Evolutionary conservation across 1,140 invertebrate species (phyloP).

Genomic region (Gryon sp.): DNA sequence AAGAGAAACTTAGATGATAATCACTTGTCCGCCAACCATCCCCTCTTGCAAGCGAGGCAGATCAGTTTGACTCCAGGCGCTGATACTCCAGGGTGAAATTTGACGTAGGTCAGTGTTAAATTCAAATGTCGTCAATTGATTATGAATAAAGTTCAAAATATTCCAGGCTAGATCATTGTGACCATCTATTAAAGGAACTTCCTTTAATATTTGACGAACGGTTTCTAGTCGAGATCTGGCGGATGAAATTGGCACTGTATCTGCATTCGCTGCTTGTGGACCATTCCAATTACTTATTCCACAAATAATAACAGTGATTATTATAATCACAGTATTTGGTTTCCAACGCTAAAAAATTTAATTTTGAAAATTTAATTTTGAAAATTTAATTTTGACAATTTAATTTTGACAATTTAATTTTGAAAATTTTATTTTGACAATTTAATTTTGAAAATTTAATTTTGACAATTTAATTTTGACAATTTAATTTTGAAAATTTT

Average conservation of each 20-base stretch:
- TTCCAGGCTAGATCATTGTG: slow-evolving; percentile 94
- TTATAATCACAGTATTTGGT: slow-evolving; percentile 26
- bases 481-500: too few species aligned
- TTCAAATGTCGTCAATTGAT: slow-evolving; percentile 86
- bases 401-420: too few species aligned
- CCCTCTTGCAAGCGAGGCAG: slow-evolving; percentile 85
- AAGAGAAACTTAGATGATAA: background rate
- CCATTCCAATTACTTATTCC: slow-evolving; percentile 65
- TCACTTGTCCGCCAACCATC: slow-evolving; percentile 88
- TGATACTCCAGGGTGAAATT: slow-evolving; percentile 87
- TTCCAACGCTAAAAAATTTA: slow-evolving; percentile 44
- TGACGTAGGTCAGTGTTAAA: slow-evolving; percentile 85
- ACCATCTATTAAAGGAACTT: slow-evolving; percentile 82
- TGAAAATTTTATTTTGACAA: too few species aligned
- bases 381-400: too few species aligned
- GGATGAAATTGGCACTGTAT: slow-evolving; percentile 67
- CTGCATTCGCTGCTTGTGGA: slow-evolving; percentile 70
- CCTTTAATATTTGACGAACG: slow-evolving; percentile 79
- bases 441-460: too few species aligned
- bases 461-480: too few species aligned
- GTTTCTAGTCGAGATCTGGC: slow-evolving; percentile 77
- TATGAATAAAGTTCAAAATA: slow-evolving; percentile 88
- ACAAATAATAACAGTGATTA: slow-evolving; percentile 43
- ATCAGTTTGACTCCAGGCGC: slow-evolving; percentile 89
- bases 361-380: too few species aligned